A percentile compares a stretch with the other conserved stretches of the same genome.
Evolutionary conservation across 1,140 invertebrate species (phyloP).

Genomic region (Drosophila mayri): DNA sequence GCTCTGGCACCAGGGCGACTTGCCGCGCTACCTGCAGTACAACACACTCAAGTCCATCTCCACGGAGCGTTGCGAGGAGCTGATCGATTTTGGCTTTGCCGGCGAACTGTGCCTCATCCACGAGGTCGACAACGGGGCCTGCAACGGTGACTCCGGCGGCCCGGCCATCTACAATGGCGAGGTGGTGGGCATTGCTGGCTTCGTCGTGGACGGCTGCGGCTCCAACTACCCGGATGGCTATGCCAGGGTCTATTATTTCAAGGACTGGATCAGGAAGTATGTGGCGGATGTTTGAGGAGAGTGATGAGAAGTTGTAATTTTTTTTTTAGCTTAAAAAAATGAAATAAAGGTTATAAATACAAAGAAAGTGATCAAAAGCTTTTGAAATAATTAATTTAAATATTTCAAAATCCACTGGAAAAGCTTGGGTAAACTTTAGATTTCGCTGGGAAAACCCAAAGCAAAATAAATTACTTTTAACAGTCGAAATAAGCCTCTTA

Average conservation of each 20-base stretch:
- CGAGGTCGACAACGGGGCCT: conserved; percentile 56
- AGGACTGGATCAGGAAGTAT: conserved; percentile 84
- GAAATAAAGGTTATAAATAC: background rate
- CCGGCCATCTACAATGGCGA: conserved; percentile 68
- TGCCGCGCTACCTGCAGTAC: conserved; percentile 68
- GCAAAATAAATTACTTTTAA: background rate
- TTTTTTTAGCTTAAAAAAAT: conserved; percentile 2
- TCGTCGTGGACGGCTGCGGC: conserved; percentile 62
- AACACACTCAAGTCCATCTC: conserved; percentile 59
- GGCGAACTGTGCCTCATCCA: conserved; percentile 64
- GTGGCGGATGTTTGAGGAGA: conserved; percentile 19
- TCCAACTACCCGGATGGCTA: conserved; percentile 86
- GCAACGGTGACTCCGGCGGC: conserved; percentile 74
- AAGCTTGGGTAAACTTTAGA: background rate
- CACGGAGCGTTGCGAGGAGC: conserved; percentile 20
- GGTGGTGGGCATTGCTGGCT: conserved; percentile 72
- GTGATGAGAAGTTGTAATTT: background rate
- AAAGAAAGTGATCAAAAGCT: background rate
- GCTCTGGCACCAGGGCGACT: conserved; percentile 58
- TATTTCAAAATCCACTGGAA: too few relatives aligned
- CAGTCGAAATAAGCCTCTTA: background rate
- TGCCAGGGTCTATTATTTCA: conserved; percentile 85
- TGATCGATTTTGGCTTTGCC: conserved; percentile 31
- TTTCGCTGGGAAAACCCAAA: background rate
- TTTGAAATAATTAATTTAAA: too few relatives aligned